These are phyloP conservation scores for Bergia sp. DNA, from an alignment of 92 coral and sea anemone genomes.

Conservation along the genomic window DNA sequence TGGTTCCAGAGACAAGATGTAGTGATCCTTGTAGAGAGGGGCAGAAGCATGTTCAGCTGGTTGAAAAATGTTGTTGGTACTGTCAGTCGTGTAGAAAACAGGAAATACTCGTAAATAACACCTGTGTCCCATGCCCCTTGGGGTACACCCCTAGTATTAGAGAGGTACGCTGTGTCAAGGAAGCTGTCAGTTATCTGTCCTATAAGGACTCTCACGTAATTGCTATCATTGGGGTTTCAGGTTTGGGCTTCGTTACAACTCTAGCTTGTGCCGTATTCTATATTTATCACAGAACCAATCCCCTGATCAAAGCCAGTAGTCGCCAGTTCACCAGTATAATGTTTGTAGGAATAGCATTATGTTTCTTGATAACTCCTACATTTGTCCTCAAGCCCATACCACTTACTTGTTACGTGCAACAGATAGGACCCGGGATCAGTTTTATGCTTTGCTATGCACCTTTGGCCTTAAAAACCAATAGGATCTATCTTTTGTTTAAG, in stretches of 20 bases:
- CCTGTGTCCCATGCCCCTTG: slow-evolving; percentile 34
- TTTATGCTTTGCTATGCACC: slow-evolving; percentile 36
- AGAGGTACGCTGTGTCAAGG: slow-evolving; percentile 22
- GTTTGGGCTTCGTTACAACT: slow-evolving; percentile 36
- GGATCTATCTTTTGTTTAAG: slow-evolving; percentile 41
- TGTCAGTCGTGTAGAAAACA: slow-evolving; percentile 47
- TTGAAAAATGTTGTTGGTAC: slow-evolving; percentile 48
- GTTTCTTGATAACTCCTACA: slow-evolving; percentile 32
- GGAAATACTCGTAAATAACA: slow-evolving; percentile 45
- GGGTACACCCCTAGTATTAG: slow-evolving; percentile 39
- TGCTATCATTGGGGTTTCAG: slow-evolving; percentile 36
- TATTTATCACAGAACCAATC: slow-evolving; percentile 22
- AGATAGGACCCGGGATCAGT: slow-evolving; percentile 39
- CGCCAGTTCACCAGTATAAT: slow-evolving; percentile 36
- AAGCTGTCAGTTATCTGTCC: slow-evolving; percentile 20
- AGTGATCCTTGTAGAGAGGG: slow-evolving; percentile 37
- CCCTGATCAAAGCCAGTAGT: slow-evolving; percentile 44
- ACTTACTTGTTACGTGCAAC: slow-evolving; percentile 33
- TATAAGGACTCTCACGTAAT: slow-evolving; percentile 43
- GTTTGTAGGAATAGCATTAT: slow-evolving; percentile 37
- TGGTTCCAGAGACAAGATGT: slow-evolving; percentile 36
- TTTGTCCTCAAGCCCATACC: slow-evolving; percentile 24
- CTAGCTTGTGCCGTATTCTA: slow-evolving; percentile 38
- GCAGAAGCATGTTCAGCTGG: slow-evolving; percentile 30
- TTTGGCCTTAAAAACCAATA: slow-evolving; percentile 39